Evolutionary conservation across 2,797 vertebrate genomes (phyloP).

Genomic region (Melanotaenia boesemani): DNA sequence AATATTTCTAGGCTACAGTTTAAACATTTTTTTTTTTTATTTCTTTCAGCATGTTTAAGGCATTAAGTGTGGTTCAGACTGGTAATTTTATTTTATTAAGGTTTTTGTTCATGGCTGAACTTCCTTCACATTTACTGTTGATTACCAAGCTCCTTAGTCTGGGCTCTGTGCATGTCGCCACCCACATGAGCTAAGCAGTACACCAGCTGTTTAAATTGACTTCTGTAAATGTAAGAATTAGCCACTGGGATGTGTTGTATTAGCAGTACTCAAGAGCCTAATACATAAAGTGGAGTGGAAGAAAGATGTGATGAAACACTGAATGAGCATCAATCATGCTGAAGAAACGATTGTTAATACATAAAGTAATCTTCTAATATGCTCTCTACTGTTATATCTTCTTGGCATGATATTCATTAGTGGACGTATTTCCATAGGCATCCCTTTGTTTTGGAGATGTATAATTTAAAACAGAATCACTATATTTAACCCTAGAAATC

Average conservation of each 20-base stretch:
- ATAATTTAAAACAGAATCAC: background rate
- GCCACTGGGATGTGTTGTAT: slow-evolving; percentile 30
- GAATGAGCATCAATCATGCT: slow-evolving; percentile 4
- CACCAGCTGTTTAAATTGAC: background rate
- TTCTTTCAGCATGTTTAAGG: no score
- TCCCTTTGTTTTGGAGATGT: background rate
- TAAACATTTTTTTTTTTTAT: no score
- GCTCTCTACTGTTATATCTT: background rate
- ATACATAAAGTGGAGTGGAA: slow-evolving; percentile 3
- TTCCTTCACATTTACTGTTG: no score
- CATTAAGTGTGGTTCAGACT: no score
- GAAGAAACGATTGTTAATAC: background rate
- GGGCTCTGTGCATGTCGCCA: no score
- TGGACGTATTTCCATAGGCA: background rate
- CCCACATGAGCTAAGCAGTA: no score
- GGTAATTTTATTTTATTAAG: no score
- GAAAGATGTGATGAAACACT: slow-evolving; percentile 7
- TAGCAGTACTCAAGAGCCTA: slow-evolving; percentile 14
- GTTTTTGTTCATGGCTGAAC: no score
- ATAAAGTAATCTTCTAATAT: background rate
- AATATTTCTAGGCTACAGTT: no score
- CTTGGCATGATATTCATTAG: background rate
- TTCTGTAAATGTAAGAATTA: slow-evolving; percentile 39
- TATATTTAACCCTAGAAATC: background rate
- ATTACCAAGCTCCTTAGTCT: no score